Conservation (phyloP, 2,797 vertebrate species). For the Danio aesculapii region DNA sequence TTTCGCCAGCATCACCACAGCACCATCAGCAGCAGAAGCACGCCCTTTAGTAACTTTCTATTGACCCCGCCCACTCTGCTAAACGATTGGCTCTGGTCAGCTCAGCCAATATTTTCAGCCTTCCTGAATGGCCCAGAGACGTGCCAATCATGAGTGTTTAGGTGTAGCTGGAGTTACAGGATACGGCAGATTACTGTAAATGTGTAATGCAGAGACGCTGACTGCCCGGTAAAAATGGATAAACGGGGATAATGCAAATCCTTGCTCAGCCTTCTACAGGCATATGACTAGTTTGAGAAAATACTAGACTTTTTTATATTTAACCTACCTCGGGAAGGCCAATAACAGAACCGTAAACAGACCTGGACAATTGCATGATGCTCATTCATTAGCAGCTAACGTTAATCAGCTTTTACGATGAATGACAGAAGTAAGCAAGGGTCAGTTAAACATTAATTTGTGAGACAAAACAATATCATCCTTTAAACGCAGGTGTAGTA, state of each 20-base stretch:
- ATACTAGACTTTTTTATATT: neutral
- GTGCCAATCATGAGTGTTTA: constrained; percentile 17
- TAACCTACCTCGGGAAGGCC: neutral
- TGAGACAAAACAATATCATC: neutral
- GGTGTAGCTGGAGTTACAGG: constrained; percentile 13
- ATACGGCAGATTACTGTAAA: constrained; percentile 29
- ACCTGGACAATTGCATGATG: neutral
- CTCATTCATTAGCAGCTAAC: constrained; percentile 1
- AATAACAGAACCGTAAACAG: constrained; percentile 12
- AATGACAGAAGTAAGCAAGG: neutral
- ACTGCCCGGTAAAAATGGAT: neutral
- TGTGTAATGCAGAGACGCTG: neutral
- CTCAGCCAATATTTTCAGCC: constrained; percentile 29
- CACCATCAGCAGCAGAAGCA: neutral
- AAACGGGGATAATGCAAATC: neutral
- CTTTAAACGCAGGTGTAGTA: neutral
- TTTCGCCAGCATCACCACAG: neutral
- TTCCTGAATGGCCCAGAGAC: constrained; percentile 10
- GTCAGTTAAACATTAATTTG: neutral
- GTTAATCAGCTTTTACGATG: neutral
- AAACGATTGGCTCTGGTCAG: constrained; percentile 32
- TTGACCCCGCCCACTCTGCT: constrained; percentile 8
- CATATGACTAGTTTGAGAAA: neutral
- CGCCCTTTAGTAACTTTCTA: constrained; percentile 28
- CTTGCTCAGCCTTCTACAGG: neutral